A percentile compares a stretch with the other conserved stretches of the same genome.
phyloP scores from a whole-genome alignment of 2,113 vertebrate species.

The Argyrosomus japonicus region DNA sequence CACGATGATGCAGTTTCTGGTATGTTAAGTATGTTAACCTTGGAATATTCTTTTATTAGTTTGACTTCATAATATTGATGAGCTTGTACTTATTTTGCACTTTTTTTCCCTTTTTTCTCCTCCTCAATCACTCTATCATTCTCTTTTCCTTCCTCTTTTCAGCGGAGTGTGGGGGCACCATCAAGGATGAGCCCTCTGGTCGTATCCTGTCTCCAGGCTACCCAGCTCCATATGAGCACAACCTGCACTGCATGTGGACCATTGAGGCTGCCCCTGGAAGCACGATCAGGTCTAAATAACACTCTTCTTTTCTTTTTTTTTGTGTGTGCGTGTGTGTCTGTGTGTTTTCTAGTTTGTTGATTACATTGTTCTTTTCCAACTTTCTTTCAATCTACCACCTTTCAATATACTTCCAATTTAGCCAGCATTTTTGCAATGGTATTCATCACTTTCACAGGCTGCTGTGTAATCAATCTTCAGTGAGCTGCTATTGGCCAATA shows the following conservation, averaged over 20 bases:
- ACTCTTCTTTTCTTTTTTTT: conserved; percentile 2
- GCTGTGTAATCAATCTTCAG: conserved; percentile 72
- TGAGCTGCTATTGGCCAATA: conserved; percentile 46
- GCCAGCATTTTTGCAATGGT: conserved; percentile 50
- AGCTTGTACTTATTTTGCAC: neutral
- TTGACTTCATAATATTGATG: conserved; percentile 4
- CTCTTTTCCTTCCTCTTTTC: conserved; percentile 51
- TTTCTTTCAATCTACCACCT: conserved; percentile 67
- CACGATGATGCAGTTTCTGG: conserved; percentile 15
- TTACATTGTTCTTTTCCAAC: conserved; percentile 61
- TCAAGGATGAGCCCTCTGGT: conserved; percentile 88
- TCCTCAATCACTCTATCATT: neutral
- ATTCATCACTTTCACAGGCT: conserved; percentile 67
- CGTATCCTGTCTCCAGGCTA: conserved; percentile 96
- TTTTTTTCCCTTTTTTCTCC: neutral
- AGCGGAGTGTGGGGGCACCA: conserved; percentile 95
- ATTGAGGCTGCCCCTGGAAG: conserved; percentile 94
- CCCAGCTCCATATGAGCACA: conserved; percentile 96
- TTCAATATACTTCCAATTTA: conserved; percentile 70
- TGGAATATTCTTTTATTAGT: conserved; percentile 26
- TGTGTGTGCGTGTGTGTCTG: no score
- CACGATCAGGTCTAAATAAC: conserved; percentile 91
- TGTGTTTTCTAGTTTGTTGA: conserved; percentile 41
- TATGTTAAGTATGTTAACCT: conserved; percentile 40
- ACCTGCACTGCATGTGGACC: conserved; percentile 96